Evolutionary conservation across 2,888 invertebrate species (phyloP).

Genomic region (Xestia xanthographa): DNA sequence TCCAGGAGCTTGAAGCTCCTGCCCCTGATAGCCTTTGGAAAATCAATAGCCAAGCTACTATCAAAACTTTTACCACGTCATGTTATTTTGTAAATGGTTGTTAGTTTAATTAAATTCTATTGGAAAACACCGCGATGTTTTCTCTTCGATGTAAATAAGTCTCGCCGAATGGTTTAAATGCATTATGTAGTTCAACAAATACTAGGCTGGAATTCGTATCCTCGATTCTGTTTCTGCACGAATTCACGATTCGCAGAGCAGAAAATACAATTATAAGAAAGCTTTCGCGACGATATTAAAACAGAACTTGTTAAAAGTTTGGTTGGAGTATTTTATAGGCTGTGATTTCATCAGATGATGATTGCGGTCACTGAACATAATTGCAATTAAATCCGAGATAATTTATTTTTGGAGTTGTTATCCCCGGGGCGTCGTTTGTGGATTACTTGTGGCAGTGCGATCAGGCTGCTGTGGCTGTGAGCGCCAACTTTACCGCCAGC

Average conservation of each 20-base stretch:
- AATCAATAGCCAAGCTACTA: conserved; percentile 55
- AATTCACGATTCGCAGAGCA: conserved; percentile 49
- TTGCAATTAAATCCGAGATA: conserved; percentile 76
- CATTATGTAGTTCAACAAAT: conserved; percentile 29
- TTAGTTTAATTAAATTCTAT: conserved; percentile 55
- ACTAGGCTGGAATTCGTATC: conserved; percentile 34
- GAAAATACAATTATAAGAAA: conserved; percentile 69
- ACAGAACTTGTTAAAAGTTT: conserved; percentile 65
- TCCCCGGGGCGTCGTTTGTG: conserved; percentile 67
- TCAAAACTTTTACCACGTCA: conserved; percentile 44
- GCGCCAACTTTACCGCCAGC: conserved; percentile 61
- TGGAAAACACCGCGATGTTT: conserved; percentile 43
- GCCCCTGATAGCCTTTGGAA: conserved; percentile 46
- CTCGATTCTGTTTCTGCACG: conserved; percentile 56
- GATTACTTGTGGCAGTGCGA: conserved; percentile 64
- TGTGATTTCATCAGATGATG: conserved; percentile 69
- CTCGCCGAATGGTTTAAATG: conserved; percentile 28
- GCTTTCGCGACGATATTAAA: conserved; percentile 56
- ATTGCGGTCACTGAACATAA: conserved; percentile 74
- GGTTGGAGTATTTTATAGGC: conserved; percentile 49
- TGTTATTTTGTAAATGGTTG: conserved; percentile 45
- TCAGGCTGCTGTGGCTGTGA: conserved; percentile 54
- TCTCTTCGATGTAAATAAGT: conserved; percentile 41
- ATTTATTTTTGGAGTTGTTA: conserved; percentile 73
- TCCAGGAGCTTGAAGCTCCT: conserved; percentile 62